A percentile compares a stretch with the other conserved stretches of the same genome.
Conservation (phyloP, 2,888 invertebrate species). For the Dinocampus coccinellae region DNA sequence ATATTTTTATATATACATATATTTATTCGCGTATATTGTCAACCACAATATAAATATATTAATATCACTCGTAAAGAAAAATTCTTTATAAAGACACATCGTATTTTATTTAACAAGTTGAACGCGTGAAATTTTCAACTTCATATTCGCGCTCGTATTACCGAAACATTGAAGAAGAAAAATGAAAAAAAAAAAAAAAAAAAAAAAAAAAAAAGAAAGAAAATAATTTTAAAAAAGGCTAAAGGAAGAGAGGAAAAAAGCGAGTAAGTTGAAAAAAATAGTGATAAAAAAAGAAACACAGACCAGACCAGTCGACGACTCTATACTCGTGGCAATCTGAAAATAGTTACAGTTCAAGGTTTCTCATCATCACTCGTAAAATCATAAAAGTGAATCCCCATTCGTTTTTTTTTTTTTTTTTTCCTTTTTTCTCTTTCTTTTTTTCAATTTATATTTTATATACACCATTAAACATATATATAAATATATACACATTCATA, state of each 20-base stretch:
- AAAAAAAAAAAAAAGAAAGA: neutral
- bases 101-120: neutral
- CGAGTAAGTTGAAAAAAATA: constrained; percentile 13
- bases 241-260: neutral
- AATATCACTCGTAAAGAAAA: neutral
- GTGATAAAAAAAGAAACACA: constrained; percentile 7
- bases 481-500: neutral
- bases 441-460: constrained; percentile 15
- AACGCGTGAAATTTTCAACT: neutral
- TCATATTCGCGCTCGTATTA: neutral
- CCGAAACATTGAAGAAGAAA: neutral
- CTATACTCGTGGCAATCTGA: constrained; percentile 28
- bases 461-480: neutral
- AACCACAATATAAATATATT: neutral
- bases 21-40: neutral
- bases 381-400: constrained; percentile 7
- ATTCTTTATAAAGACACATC: neutral
- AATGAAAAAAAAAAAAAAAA: constrained; percentile 5
- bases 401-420: too few species aligned
- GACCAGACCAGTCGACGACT: constrained; percentile 28
- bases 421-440: neutral
- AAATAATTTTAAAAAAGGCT: too few species aligned
- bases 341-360: constrained; percentile 37
- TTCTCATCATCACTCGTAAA: constrained; percentile 7
- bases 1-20: neutral